Conservation (phyloP, 2,113 vertebrate species). For the Tyto alba region DNA sequence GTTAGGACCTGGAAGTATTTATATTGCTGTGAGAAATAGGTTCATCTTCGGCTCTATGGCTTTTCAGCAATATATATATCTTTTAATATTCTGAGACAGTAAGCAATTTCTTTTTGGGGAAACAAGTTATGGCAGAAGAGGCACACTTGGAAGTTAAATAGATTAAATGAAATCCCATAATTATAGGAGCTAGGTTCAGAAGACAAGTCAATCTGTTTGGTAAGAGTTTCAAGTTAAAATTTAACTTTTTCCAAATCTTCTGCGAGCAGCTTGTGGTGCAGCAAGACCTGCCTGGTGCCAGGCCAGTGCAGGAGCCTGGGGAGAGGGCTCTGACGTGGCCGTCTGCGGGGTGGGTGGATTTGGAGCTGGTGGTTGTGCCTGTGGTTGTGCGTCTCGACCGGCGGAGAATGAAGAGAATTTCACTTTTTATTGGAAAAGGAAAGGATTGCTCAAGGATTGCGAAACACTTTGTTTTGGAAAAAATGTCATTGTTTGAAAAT, state of each 20-base stretch:
- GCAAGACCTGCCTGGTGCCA: neutral
- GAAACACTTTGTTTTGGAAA: slow-evolving; percentile 36
- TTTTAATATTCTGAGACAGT: neutral
- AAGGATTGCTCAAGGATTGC: slow-evolving; percentile 27
- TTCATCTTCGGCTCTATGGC: neutral
- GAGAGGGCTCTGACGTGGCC: neutral
- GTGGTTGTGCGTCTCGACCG: neutral
- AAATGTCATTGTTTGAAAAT: slow-evolving; percentile 15
- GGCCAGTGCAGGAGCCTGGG: neutral
- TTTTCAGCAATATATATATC: neutral
- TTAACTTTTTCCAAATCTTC: neutral
- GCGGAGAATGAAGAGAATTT: slow-evolving; percentile 16
- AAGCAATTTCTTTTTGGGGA: neutral
- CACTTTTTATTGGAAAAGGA: slow-evolving; percentile 26
- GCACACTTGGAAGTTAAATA: neutral
- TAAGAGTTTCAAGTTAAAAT: neutral
- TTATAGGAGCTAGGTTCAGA: neutral
- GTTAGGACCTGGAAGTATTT: neutral
- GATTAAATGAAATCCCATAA: neutral
- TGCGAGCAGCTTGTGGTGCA: neutral
- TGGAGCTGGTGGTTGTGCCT: slow-evolving; percentile 13
- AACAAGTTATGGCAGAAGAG: neutral
- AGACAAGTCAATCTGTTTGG: neutral
- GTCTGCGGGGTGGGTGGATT: neutral
- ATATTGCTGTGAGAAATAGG: neutral